Conservation (phyloP, 2,888 invertebrate genomes). For the Hypomecis punctinalis region DNA sequence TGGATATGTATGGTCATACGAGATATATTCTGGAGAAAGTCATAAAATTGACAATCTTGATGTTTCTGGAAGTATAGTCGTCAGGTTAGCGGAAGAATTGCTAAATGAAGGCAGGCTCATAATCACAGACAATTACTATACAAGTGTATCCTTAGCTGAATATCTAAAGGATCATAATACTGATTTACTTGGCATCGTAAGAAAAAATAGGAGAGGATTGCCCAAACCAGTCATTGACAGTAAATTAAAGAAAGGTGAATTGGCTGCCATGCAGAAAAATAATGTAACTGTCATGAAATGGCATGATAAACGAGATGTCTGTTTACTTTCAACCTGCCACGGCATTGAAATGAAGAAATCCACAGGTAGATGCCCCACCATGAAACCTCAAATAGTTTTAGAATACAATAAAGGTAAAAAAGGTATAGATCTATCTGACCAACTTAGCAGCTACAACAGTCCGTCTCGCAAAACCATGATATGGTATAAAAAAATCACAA, state of each 20-base stretch:
- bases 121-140: slow-evolving; percentile 40
- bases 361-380: slow-evolving; percentile 7
- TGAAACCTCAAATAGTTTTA: neutral
- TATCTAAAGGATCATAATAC: slow-evolving; percentile 36
- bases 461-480: slow-evolving; percentile 10
- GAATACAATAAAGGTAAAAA: slow-evolving; percentile 3
- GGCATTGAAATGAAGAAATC: slow-evolving; percentile 26
- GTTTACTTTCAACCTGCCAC: slow-evolving; percentile 35
- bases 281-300: slow-evolving; percentile 40
- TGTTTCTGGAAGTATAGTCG: slow-evolving; percentile 31
- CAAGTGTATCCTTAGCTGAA: slow-evolving; percentile 35
- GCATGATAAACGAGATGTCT: slow-evolving; percentile 29
- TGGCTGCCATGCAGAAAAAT: slow-evolving; percentile 35
- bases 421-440: slow-evolving; percentile 1
- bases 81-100: slow-evolving; percentile 30
- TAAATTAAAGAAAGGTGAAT: slow-evolving; percentile 35
- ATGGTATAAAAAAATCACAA: slow-evolving; percentile 10
- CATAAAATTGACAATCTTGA: slow-evolving; percentile 36
- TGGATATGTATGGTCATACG: slow-evolving; percentile 36
- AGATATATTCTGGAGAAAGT: slow-evolving; percentile 36
- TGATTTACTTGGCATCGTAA: slow-evolving; percentile 33
- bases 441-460: slow-evolving; percentile 6
- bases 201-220: slow-evolving; percentile 34
- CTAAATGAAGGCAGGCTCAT: slow-evolving; percentile 37
- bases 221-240: slow-evolving; percentile 37